phyloP scores from a whole-genome alignment of 2,797 vertebrate species.

The Rallus crepitans region DNA sequence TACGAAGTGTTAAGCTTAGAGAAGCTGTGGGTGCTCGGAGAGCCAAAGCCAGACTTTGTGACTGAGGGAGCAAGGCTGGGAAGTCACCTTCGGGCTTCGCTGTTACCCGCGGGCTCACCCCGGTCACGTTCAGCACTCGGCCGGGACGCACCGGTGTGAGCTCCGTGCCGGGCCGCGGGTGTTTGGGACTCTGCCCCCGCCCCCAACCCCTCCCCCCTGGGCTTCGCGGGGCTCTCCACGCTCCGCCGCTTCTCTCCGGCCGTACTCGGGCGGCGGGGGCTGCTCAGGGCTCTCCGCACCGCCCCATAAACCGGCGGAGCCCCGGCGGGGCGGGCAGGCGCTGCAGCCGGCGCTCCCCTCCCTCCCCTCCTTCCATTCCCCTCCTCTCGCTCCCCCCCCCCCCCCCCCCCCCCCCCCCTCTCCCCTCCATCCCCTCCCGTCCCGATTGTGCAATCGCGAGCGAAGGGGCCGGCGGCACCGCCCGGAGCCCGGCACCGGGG shows the following conservation, averaged over 20 bases:
- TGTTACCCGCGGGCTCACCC: neutral
- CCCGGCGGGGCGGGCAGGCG: neutral
- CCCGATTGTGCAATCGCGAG: conserved; percentile 35
- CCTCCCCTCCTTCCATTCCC: neutral
- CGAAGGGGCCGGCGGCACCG: conserved; percentile 35
- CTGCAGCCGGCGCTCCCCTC: neutral
- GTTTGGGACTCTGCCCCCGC: neutral
- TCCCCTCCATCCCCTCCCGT: neutral
- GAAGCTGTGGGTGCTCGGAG: neutral
- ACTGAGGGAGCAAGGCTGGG: neutral
- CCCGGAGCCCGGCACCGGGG: conserved; percentile 38
- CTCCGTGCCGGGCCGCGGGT: neutral
- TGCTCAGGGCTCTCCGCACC: neutral
- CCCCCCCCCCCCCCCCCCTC: neutral
- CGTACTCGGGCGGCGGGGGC: no score
- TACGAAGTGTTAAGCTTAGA: neutral
- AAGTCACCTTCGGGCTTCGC: neutral
- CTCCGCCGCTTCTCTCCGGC: neutral
- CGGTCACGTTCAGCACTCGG: neutral
- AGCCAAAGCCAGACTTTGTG: neutral
- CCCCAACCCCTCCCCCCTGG: no score
- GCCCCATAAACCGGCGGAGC: neutral
- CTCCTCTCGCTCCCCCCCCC: neutral
- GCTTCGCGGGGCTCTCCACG: neutral
- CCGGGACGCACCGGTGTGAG: no score